Percentiles rank a stretch among this genome's conserved stretches.
Evolutionary conservation across 2,888 invertebrate species (phyloP).

Genomic region (Ctena decussata): DNA sequence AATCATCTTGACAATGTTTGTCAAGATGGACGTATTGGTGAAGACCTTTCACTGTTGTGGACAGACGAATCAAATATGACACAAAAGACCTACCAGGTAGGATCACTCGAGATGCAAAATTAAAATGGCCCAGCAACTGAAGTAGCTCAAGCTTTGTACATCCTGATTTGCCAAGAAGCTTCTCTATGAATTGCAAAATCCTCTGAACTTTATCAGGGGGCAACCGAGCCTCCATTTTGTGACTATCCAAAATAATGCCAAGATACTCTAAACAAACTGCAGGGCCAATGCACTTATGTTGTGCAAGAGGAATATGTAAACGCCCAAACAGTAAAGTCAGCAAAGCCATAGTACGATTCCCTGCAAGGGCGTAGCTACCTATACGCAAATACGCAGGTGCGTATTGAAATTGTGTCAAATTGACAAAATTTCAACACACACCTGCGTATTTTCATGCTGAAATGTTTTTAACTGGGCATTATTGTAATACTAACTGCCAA

Average conservation of each 20-base stretch:
- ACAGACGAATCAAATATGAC: background rate
- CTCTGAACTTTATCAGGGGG: slow-evolving; percentile 38
- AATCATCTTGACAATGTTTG: background rate
- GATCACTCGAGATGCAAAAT: too few species aligned
- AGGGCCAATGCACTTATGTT: slow-evolving; percentile 50
- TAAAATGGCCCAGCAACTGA: background rate
- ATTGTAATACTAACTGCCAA: too few species aligned
- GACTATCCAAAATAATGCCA: slow-evolving; percentile 58
- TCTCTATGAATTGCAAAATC: slow-evolving; percentile 10
- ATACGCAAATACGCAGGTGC: too few species aligned
- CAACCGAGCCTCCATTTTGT: slow-evolving; percentile 41
- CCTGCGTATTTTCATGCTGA: too few species aligned
- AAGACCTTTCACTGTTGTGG: background rate
- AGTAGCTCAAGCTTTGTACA: background rate
- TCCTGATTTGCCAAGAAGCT: background rate
- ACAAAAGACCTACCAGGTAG: background rate
- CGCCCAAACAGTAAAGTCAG: slow-evolving; percentile 34
- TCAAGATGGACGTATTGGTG: background rate
- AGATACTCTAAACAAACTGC: slow-evolving; percentile 2
- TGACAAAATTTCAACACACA: too few species aligned
- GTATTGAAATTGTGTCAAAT: too few species aligned
- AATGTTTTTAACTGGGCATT: too few species aligned
- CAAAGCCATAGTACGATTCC: slow-evolving; percentile 52
- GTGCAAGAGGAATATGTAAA: slow-evolving; percentile 45
- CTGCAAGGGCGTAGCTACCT: too few species aligned